Base-by-base conservation (phyloP, 2,797 vertebrate genomes). In the Atherinosoma microstoma region DNA sequence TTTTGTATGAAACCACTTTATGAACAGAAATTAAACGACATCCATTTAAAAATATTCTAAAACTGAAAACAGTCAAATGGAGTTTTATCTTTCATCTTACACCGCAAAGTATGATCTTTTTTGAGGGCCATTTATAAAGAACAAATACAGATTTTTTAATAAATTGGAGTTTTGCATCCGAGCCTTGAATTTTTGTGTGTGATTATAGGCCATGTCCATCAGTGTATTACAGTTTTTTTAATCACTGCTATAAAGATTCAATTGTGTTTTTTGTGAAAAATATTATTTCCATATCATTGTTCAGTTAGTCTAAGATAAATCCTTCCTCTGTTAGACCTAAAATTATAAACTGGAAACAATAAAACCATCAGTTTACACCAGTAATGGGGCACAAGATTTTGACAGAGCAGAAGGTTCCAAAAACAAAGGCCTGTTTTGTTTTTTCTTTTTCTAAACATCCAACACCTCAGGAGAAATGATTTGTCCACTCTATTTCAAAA, bases 391-490 rank as follows among this genome's bases (percentile, higher is more conserved):
- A 45, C 6, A 29, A 1, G 0, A 36, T 58, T 64, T 64, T 42
- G 27, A 20, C 16, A 62, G 16, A 20, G 51, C 58, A 58, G 12
- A 6, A 54, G 3, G 30, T 60, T 34, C n/a, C 24, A 4, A 58
- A 29, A 62, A 0, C 4, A 22, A 24, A 70, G 59, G 49, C 54
- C 69, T 75, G 11, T 3, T 24, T 4, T 36, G 59, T 18, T 70
- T 38, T 38, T 9, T 38, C 3, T 35, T 35, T 10, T 35, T 12
- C 12, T 38, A 16, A 40, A 40, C 12, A 12, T 40, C 13, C 3
- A 40, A 15, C 38, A 40, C 11, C 10, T 38, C 34, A 13, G 38
- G 40, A 18, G 6, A 16, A 18, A 6, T 42, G 6, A 42, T 42
- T 18, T 42, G 40, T 18, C 40, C 15, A 16, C 16, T 6, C 16